These are phyloP conservation scores for Sakesphorus luctuosus DNA, from an alignment of 2,113 vertebrate genomes.

Conservation along the genomic window DNA sequence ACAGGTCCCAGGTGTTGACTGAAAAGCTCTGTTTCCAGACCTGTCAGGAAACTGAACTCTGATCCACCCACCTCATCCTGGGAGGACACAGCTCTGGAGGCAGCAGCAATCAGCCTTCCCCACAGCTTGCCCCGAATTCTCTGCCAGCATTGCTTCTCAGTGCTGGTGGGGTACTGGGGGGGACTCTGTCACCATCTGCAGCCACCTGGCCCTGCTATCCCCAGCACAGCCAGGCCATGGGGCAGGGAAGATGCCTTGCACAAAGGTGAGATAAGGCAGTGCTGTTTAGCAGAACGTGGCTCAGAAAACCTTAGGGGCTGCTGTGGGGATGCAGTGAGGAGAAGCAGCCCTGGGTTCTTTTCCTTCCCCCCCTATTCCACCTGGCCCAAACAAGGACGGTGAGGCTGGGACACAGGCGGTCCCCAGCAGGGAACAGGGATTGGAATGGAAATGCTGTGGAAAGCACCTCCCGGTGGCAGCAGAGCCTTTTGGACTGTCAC, in stretches of 20 bases:
- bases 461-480: not conserved
- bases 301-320: not conserved
- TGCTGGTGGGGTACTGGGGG: not conserved
- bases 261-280: not conserved
- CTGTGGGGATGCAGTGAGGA: accelerated
- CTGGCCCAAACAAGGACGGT: not conserved
- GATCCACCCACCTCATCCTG: not conserved
- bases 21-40: not conserved
- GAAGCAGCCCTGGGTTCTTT: not conserved
- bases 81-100: not conserved
- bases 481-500: not conserved
- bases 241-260: not conserved
- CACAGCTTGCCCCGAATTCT: not conserved
- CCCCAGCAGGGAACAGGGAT: accelerated
- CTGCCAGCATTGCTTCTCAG: accelerated
- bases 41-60: not conserved
- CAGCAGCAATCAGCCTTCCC: not conserved
- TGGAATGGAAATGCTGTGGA: not conserved
- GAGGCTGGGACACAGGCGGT: not conserved
- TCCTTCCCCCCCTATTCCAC: not conserved
- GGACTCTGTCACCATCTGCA: not conserved
- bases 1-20: not conserved
- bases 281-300: accelerated
- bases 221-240: accelerated
- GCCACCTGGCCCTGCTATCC: not conserved